Base-by-base conservation (phyloP, 2,113 vertebrate genomes). In the Chamaea fasciata region DNA sequence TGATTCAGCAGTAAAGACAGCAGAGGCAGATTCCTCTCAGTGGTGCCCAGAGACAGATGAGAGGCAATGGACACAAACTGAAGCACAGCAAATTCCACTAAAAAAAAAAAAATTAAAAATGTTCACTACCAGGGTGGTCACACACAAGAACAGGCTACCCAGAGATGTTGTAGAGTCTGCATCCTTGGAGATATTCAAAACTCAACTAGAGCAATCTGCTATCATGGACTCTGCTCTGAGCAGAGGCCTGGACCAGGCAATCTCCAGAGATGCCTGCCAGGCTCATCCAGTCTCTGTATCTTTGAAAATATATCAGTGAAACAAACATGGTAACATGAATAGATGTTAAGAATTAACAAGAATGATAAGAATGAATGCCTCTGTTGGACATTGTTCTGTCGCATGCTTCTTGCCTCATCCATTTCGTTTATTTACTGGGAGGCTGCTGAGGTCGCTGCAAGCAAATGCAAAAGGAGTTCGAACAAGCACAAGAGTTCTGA, bases 81-180 rank as follows among this genome's bases (percentile, higher is more conserved):
- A 88, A 90, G 59, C 11, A 57, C 8, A 15, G 13, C 26, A 37
- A 82, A 63, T 55, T 60, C 17, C 13, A 28, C 8, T 30, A 39
- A 42, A 65, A 76, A n/a, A 47, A 46, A 19, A 12, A 14, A 5
- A 30, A 39, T 39, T 39, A 35, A 4, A 35, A 18, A 13, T 15
- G 11, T 50, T 75, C 15, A 21, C 35, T 39, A 1, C 1, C 12
- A 11, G 46, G 6, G 3, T 52, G 7, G 3, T 78, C 14, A 3
- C 12, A 26, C 37, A 53, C 7, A 52, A 56, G 50, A 37, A 22
- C 2, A 37, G n/a, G 7, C 27, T 56, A 7, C 41, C 20, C 37
- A 77, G 77, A 35, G 26, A 22, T 24, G 4, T 10, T 65, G 26
- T 27, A 22, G 22, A 56, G 11, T 47, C 26, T 70, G 19, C 28